These are phyloP conservation scores for western clawed frog (Xenopus tropicalis) DNA, from an alignment of 2,113 vertebrate genomes.

Conservation along the genomic window DNA sequence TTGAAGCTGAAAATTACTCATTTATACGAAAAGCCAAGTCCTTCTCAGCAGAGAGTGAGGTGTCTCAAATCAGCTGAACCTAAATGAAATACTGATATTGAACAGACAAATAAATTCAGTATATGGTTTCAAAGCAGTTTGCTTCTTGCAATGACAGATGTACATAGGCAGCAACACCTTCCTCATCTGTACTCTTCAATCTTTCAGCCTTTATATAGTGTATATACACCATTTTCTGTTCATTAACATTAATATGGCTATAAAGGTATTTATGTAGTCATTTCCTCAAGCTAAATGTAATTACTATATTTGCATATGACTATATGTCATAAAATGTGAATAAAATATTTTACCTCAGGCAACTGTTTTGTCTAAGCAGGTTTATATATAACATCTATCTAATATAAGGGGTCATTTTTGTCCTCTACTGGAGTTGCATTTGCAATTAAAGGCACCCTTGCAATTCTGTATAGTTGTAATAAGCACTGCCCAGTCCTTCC, in stretches of 20 bases:
- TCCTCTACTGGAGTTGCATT: no score
- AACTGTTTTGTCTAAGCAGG: no score
- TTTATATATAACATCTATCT: no score
- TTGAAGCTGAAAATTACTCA: constrained; percentile 71
- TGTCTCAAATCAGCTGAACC: constrained; percentile 60
- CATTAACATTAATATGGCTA: background rate
- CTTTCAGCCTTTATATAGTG: background rate
- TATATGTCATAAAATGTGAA: no score
- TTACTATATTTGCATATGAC: background rate
- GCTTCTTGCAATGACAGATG: constrained; percentile 41
- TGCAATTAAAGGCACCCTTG: no score
- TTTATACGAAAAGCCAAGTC: constrained; percentile 60
- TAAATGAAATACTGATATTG: constrained; percentile 58
- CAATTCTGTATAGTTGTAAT: no score
- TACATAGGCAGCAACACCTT: constrained; percentile 16
- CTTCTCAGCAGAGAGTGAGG: constrained; percentile 50
- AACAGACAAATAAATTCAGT: constrained; percentile 50
- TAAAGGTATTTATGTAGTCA: constrained; percentile 2
- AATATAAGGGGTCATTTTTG: no score
- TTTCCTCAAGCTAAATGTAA: constrained; percentile 28
- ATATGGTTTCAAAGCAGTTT: constrained; percentile 45
- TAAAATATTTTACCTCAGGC: background rate
- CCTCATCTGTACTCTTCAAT: background rate
- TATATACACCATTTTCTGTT: background rate
- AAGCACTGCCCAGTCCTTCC: no score